phyloP scores from a whole-genome alignment of 1,140 invertebrate species.

The Magallana ariakensis region DNA sequence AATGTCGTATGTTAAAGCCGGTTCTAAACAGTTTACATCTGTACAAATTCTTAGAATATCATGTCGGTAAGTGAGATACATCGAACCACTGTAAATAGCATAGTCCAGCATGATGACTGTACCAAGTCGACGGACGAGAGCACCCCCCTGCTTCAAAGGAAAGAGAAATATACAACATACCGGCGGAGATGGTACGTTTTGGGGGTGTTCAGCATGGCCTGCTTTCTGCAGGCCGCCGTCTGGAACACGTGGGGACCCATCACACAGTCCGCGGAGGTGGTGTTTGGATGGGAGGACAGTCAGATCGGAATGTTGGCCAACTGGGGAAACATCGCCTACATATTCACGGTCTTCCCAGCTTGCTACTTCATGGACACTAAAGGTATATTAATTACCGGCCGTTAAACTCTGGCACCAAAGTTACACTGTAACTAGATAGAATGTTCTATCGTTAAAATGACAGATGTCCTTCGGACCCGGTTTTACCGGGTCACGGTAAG shows the following conservation, averaged over 20 bases:
- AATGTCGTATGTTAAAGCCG: too few relatives aligned
- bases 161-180: constrained; percentile 54
- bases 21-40: too few relatives aligned
- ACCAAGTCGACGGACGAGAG: not conserved
- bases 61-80: constrained; percentile 11
- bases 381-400: constrained; percentile 50
- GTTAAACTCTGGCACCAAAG: too few relatives aligned
- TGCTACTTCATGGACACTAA: constrained; percentile 78
- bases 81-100: not conserved
- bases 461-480: too few relatives aligned
- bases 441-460: too few relatives aligned
- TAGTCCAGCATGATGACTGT: not conserved
- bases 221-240: constrained; percentile 66
- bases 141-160: not conserved
- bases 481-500: too few relatives aligned
- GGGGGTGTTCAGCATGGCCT: constrained; percentile 56
- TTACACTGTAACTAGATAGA: too few relatives aligned
- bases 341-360: constrained; percentile 79
- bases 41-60: not conserved
- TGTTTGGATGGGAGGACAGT: constrained; percentile 79
- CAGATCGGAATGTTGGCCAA: constrained; percentile 80
- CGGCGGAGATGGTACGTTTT: constrained; percentile 66
- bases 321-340: constrained; percentile 81
- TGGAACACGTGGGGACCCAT: constrained; percentile 83
- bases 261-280: constrained; percentile 77